phyloP scores from a whole-genome alignment of 2,113 vertebrate genomes.

The Vulpes lagopus region DNA sequence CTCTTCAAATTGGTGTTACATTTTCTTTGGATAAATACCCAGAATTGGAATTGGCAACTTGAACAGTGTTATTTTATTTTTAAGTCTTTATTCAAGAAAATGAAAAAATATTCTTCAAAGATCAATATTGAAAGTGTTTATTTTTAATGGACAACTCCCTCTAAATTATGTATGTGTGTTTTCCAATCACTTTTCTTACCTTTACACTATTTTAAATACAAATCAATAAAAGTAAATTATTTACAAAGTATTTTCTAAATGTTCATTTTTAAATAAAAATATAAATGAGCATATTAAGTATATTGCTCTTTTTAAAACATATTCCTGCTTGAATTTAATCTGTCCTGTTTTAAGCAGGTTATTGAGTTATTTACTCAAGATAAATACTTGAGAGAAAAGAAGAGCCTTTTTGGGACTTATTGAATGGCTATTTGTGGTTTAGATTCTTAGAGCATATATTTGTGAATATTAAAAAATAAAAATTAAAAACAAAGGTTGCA shows the following conservation, averaged over 20 bases:
- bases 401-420: conserved; percentile 10
- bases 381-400: conserved; percentile 41
- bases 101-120: conserved; percentile 33
- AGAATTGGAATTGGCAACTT: neutral
- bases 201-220: conserved; percentile 30
- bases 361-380: neutral
- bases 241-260: neutral
- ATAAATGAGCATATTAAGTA: neutral
- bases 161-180: conserved; percentile 10
- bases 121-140: conserved; percentile 28
- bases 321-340: neutral
- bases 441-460: neutral
- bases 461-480: conserved; percentile 33
- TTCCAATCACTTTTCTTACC: conserved; percentile 22
- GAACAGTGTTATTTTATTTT: neutral
- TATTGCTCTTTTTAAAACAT: neutral
- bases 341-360: neutral
- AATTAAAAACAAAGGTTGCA: neutral
- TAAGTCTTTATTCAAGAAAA: conserved; percentile 54
- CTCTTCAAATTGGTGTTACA: neutral
- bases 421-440: conserved; percentile 21
- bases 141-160: neutral
- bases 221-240: conserved; percentile 1
- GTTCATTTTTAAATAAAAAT: conserved; percentile 53
- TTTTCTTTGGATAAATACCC: neutral